These are phyloP conservation scores for Oxygymnocypris stewartii DNA, from an alignment of 2,113 vertebrate genomes.

Conservation along the genomic window DNA sequence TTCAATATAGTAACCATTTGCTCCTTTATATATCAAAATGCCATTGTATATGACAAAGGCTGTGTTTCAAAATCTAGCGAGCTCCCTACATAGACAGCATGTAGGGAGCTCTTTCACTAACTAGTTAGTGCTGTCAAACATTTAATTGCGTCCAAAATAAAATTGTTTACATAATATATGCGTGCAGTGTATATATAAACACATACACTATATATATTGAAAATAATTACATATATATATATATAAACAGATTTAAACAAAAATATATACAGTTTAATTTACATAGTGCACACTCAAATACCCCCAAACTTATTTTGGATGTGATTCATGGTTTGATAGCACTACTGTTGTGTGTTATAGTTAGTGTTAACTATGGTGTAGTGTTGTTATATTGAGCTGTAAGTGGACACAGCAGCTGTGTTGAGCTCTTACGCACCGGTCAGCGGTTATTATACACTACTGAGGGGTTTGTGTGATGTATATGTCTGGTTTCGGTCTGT, in stretches of 20 bases:
- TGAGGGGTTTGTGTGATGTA: background rate
- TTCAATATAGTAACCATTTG: background rate
- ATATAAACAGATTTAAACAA: no score
- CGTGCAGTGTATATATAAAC: no score
- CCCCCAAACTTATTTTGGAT: no score
- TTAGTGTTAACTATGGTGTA: background rate
- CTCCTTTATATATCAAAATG: background rate
- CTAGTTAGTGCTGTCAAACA: background rate
- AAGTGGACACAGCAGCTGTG: constrained; percentile 43
- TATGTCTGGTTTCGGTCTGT: background rate
- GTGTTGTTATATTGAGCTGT: background rate
- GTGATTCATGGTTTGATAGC: no score
- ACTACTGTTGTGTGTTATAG: background rate
- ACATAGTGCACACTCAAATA: no score
- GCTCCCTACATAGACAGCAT: background rate
- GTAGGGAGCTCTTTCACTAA: background rate
- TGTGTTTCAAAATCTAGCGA: background rate
- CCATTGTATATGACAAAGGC: background rate
- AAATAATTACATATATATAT: no score
- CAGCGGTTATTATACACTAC: background rate
- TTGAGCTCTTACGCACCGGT: constrained; percentile 22
- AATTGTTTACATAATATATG: no score
- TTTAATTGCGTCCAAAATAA: no score
- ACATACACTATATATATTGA: no score
- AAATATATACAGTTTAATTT: no score